These are phyloP conservation scores for Penaeus chinensis DNA, from an alignment of 1,140 invertebrate species.

Conservation along the genomic window DNA sequence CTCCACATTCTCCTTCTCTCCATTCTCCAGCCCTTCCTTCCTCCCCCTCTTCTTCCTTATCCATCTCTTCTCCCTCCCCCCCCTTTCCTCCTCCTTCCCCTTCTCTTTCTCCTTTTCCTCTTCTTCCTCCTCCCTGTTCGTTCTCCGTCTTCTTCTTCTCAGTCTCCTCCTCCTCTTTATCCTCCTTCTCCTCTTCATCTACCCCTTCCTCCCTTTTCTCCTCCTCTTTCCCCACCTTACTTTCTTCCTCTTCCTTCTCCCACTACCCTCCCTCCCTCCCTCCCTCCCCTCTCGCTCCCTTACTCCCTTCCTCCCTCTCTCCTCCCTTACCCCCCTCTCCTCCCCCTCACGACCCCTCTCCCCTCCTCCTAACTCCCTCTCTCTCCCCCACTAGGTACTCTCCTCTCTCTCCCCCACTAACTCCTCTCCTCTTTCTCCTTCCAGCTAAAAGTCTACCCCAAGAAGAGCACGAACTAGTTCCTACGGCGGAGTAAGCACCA, in stretches of 20 bases:
- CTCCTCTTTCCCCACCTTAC: background rate
- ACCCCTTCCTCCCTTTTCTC: background rate
- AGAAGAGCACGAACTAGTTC: too few species aligned
- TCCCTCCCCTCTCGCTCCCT: background rate
- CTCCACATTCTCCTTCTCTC: background rate
- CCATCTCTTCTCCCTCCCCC: background rate
- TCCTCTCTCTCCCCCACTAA: background rate
- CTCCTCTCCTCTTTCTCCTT: background rate
- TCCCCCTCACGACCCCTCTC: background rate
- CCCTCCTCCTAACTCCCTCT: background rate
- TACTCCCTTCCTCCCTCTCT: background rate
- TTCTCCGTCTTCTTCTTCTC: background rate
- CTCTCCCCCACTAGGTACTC: background rate
- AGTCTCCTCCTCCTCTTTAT: background rate
- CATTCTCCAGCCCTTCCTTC: background rate
- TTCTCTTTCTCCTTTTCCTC: background rate
- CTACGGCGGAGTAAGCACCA: too few species aligned
- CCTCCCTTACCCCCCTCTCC: background rate
- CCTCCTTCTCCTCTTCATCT: background rate
- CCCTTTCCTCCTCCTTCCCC: too few species aligned
- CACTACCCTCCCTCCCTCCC: too few species aligned
- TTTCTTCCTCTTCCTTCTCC: background rate
- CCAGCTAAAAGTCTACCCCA: background rate
- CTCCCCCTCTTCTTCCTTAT: background rate
- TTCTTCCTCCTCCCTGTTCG: background rate